Evolutionary conservation across 1,140 invertebrate genomes (phyloP).

Genomic region (Drosophila willistoni): DNA sequence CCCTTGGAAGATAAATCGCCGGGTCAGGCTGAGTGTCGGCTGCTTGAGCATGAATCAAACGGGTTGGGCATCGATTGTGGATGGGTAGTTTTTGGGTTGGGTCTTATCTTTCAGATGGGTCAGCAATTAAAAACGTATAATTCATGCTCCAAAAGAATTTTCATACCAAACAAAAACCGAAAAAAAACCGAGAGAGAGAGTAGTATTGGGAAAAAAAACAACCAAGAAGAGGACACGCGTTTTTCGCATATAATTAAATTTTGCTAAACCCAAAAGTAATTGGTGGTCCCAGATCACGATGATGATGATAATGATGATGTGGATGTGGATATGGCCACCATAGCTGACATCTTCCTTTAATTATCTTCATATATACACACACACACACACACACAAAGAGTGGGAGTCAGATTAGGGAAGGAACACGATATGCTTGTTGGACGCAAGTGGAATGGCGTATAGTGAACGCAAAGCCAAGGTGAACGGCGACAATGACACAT

Average conservation of each 20-base stretch:
- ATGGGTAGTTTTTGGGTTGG: not conserved
- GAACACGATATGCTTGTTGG: slow-evolving; percentile 54
- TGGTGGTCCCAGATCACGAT: slow-evolving; percentile 46
- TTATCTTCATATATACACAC: slow-evolving; percentile 40
- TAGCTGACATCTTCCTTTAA: slow-evolving; percentile 69
- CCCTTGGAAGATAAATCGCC: slow-evolving; percentile 64
- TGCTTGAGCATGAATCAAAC: slow-evolving; percentile 44
- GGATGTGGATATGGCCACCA: slow-evolving; percentile 54
- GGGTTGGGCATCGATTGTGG: slow-evolving; percentile 11
- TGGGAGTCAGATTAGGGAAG: slow-evolving; percentile 26
- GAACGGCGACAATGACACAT: slow-evolving; percentile 77
- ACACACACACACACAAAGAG: slow-evolving; percentile 2
- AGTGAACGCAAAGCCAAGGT: slow-evolving; percentile 43
- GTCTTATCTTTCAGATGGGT: slow-evolving; percentile 27
- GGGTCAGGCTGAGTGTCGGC: slow-evolving; percentile 43
- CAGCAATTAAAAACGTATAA: slow-evolving; percentile 79
- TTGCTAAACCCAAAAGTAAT: slow-evolving; percentile 67
- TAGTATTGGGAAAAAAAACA: slow-evolving; percentile 9
- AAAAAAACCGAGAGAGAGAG: slow-evolving; percentile 1
- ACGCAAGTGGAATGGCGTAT: slow-evolving; percentile 22
- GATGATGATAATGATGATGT: slow-evolving; percentile 22
- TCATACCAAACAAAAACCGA: slow-evolving; percentile 5
- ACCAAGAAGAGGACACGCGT: slow-evolving; percentile 6
- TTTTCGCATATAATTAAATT: slow-evolving; percentile 69
- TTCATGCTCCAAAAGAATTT: slow-evolving; percentile 58